Evolutionary conservation across 2,888 invertebrate genomes (phyloP).

Genomic region (Odontomyia ornata): DNA sequence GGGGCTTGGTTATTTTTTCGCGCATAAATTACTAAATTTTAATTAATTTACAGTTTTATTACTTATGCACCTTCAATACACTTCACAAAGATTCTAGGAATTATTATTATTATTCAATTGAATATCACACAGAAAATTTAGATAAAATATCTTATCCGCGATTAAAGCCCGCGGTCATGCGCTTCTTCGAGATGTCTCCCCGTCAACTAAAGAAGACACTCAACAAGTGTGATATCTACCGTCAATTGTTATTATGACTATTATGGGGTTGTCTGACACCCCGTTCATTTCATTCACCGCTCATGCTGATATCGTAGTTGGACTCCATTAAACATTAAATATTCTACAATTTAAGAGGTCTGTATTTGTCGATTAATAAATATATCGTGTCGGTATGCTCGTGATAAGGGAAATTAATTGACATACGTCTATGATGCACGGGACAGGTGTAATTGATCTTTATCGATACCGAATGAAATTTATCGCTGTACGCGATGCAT

Average conservation of each 20-base stretch:
- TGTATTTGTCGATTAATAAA: not conserved
- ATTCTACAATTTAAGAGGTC: not conserved
- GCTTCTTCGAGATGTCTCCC: not conserved
- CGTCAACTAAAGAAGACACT: conserved; percentile 22
- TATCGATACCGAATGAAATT: not conserved
- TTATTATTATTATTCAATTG: no score
- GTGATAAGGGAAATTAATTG: conserved; percentile 9
- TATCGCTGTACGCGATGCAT: not conserved
- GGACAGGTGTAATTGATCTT: not conserved
- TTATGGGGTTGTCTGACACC: conserved; percentile 8
- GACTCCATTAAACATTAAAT: not conserved
- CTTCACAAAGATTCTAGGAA: no score
- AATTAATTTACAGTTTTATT: no score
- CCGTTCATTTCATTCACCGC: not conserved
- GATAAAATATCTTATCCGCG: not conserved
- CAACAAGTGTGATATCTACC: conserved; percentile 13
- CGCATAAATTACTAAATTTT: no score
- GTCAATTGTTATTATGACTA: conserved; percentile 17
- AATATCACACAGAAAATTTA: no score
- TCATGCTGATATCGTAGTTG: no score
- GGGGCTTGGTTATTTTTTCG: no score
- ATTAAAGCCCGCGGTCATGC: not conserved
- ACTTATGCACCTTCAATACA: no score
- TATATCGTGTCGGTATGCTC: conserved; percentile 10
- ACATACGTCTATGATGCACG: not conserved